Percentiles rank a stretch among this genome's conserved stretches.
phyloP scores from a whole-genome alignment of 2,888 invertebrate species.

The Eilema sororculum region DNA sequence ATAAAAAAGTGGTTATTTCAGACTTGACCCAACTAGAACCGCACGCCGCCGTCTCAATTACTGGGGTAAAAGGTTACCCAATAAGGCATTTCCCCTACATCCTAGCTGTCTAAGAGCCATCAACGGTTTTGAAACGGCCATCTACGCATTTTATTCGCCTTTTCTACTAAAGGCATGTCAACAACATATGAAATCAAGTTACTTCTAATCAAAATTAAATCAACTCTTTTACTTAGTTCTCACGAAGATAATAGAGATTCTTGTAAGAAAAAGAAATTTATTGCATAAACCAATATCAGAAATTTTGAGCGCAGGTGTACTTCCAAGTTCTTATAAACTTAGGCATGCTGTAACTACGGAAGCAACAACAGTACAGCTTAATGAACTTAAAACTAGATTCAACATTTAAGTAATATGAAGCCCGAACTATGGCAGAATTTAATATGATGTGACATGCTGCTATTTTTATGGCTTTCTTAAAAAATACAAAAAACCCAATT shows the following conservation, averaged over 20 bases:
- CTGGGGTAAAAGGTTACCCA: no score
- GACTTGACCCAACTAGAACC: no score
- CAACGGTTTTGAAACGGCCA: no score
- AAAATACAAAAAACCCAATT: not conserved
- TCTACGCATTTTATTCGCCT: not conserved
- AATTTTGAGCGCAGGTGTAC: constrained; percentile 13
- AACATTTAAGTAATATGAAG: constrained; percentile 6
- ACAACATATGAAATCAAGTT: not conserved
- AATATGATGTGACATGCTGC: not conserved
- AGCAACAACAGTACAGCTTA: constrained; percentile 13
- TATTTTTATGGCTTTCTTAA: not conserved
- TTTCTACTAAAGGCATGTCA: not conserved
- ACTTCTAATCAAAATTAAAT: not conserved
- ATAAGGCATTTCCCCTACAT: no score
- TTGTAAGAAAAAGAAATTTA: not conserved
- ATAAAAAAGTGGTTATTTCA: no score
- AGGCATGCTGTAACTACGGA: constrained; percentile 8
- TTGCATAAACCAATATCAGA: constrained; percentile 3
- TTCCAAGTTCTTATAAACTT: constrained; percentile 21
- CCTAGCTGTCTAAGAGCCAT: no score
- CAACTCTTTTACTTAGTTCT: not conserved
- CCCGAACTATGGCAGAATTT: not conserved
- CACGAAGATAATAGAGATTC: not conserved
- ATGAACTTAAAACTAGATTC: constrained; percentile 29
- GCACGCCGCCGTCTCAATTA: no score